phyloP scores from a whole-genome alignment of 2,797 vertebrate genomes.

The Pantherophis alleghaniensis region DNA sequence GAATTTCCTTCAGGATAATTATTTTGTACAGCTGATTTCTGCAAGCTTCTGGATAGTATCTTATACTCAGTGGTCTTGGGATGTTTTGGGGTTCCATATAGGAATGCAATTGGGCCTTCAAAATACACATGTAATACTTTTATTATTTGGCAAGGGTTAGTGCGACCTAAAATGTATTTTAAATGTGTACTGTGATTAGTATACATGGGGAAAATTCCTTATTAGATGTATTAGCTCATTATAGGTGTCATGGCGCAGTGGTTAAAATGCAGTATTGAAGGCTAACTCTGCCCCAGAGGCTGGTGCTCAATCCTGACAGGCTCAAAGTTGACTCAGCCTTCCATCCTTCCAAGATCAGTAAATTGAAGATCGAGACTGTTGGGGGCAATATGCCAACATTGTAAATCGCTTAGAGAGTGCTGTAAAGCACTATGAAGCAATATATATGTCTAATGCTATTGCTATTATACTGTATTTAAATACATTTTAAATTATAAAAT shows the following conservation, averaged over 20 bases:
- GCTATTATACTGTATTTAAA: background rate
- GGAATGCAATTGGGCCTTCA: background rate
- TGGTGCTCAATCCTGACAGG: background rate
- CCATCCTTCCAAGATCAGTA: background rate
- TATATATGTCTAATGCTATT: background rate
- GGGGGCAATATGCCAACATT: background rate
- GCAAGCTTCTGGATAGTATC: background rate
- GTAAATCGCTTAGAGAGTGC: background rate
- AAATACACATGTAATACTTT: background rate
- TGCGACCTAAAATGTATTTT: background rate
- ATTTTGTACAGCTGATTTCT: conserved; percentile 12
- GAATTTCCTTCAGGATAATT: background rate
- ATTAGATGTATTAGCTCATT: background rate
- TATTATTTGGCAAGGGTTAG: background rate
- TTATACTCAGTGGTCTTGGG: conserved; percentile 11
- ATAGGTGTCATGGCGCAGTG: background rate
- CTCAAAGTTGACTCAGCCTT: background rate
- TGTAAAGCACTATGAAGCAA: background rate
- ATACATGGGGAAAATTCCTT: background rate
- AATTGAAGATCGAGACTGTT: background rate
- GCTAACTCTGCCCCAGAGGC: background rate
- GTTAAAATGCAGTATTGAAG: background rate
- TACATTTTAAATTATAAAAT: background rate
- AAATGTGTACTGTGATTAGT: background rate
- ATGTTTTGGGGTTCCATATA: background rate